Conservation (phyloP, 2,113 vertebrate species). For the Columba janthina region DNA sequence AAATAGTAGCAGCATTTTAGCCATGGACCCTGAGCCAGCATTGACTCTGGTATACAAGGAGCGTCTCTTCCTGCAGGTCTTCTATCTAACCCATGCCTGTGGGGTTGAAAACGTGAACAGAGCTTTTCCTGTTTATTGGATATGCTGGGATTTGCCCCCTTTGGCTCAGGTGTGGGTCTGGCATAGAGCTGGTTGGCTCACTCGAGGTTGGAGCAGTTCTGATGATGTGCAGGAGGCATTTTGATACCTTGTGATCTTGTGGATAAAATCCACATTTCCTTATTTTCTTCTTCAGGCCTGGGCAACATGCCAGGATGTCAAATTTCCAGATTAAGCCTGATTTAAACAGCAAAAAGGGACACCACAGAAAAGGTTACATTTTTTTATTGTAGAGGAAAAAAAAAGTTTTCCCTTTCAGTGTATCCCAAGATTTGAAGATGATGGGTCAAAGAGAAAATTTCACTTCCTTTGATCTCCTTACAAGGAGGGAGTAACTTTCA, state of each 20-base stretch:
- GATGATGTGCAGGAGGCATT: neutral
- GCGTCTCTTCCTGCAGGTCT: neutral
- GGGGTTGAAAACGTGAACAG: neutral
- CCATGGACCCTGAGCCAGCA: neutral
- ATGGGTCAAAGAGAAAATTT: neutral
- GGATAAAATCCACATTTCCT: neutral
- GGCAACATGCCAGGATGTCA: neutral
- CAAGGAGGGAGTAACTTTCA: neutral
- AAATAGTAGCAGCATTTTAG: neutral
- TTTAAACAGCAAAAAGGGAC: neutral
- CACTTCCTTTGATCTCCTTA: constrained; percentile 5
- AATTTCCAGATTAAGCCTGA: neutral
- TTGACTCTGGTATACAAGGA: neutral
- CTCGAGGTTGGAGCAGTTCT: neutral
- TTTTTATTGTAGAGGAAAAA: neutral
- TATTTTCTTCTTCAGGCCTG: neutral
- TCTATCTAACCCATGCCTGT: neutral
- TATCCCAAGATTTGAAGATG: neutral
- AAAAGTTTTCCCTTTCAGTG: neutral
- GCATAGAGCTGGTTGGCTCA: neutral
- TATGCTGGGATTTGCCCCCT: neutral
- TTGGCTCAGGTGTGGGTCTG: neutral
- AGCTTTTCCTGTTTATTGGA: neutral
- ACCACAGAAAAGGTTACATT: neutral
- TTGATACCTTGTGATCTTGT: neutral